phyloP scores from a whole-genome alignment of 2,113 vertebrate genomes.

The Cyrtonyx montezumae region DNA sequence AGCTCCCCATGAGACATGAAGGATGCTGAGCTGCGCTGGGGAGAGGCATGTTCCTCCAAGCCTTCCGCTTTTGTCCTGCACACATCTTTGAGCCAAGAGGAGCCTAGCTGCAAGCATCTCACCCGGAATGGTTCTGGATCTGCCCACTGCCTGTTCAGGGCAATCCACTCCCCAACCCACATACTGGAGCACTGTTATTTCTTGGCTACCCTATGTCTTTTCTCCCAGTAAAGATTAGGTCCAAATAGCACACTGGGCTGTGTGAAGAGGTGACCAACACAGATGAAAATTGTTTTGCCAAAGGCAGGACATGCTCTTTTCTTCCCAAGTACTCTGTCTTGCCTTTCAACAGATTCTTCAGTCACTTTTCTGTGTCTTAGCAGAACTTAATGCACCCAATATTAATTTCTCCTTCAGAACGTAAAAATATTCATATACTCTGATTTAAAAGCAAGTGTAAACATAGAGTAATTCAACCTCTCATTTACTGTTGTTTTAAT shows the following conservation, averaged over 20 bases:
- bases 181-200: not conserved
- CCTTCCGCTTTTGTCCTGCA: not conserved
- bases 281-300: constrained; percentile 1
- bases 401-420: constrained; percentile 35
- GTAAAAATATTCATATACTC: constrained; percentile 35
- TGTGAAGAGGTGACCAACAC: not conserved
- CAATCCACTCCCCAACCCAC: fast-evolving
- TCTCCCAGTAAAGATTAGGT: not conserved
- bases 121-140: not conserved
- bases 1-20: not conserved
- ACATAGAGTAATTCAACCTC: not conserved
- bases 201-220: not conserved
- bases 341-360: constrained; percentile 63
- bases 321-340: constrained; percentile 46
- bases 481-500: not conserved
- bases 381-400: constrained; percentile 46
- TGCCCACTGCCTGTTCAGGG: not conserved
- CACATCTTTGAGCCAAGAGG: not conserved
- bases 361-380: constrained; percentile 33
- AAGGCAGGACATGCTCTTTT: constrained; percentile 31
- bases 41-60: not conserved
- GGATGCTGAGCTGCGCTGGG: not conserved
- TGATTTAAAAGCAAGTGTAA: not conserved
- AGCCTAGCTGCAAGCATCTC: not conserved
- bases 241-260: constrained; percentile 15